Percentiles rank a stretch among this genome's conserved stretches.
These are phyloP conservation scores for Hypothenemus hampei DNA, from an alignment of 1,140 invertebrate species.

Conservation along the genomic window DNA sequence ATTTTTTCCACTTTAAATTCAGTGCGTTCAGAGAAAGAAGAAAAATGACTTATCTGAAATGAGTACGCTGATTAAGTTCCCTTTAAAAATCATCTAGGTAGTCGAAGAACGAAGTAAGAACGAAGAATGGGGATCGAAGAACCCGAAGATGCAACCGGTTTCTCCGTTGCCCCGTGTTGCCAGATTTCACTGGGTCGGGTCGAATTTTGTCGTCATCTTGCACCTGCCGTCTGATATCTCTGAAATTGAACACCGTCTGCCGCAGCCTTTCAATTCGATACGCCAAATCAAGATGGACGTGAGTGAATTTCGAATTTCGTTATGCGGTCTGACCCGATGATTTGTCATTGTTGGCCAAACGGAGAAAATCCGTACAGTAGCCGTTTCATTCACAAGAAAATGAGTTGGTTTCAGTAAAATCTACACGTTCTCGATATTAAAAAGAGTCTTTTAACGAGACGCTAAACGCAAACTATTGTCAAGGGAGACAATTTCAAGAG, in stretches of 20 bases:
- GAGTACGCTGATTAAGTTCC: slow-evolving; percentile 9
- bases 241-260: slow-evolving; percentile 12
- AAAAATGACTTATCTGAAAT: no score
- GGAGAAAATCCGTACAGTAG: no score
- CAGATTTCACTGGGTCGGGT: slow-evolving; percentile 2
- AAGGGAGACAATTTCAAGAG: neutral
- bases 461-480: neutral
- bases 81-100: slow-evolving; percentile 13
- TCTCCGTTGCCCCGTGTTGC: slow-evolving; percentile 2
- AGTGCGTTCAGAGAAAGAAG: no score
- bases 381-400: no score
- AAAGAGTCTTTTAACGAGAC: no score
- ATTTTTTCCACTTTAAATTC: no score
- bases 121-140: slow-evolving; percentile 7
- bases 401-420: no score
- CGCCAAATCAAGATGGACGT: slow-evolving; percentile 16
- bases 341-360: no score
- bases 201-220: slow-evolving; percentile 6
- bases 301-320: slow-evolving; percentile 4
- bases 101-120: slow-evolving; percentile 11
- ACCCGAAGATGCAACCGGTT: slow-evolving; percentile 7
- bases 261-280: slow-evolving; percentile 16
- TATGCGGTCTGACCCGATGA: neutral
- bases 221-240: slow-evolving; percentile 15
- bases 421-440: no score